Percentiles rank a stretch among this genome's conserved stretches.
Conservation (phyloP, 2,797 vertebrate genomes). For the Sandelia bainsii region DNA sequence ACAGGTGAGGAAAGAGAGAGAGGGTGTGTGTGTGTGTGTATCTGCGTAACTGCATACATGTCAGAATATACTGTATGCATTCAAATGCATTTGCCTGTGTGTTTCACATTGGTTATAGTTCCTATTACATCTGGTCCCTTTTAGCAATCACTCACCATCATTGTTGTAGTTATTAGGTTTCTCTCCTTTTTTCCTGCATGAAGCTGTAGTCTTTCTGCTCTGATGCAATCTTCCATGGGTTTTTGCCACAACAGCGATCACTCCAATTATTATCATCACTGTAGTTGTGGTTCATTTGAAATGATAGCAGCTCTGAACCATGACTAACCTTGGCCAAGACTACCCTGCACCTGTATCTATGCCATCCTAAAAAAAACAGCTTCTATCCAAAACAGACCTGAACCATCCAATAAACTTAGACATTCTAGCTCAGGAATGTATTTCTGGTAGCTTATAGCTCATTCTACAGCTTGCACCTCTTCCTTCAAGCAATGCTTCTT, state of each 20-base stretch:
- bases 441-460: background rate
- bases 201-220: conserved; percentile 48
- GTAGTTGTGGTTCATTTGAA: conserved; percentile 65
- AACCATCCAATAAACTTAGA: conserved; percentile 15
- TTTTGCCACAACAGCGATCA: conserved; percentile 64
- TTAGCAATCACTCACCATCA: conserved; percentile 78
- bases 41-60: conserved; percentile 30
- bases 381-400: conserved; percentile 33
- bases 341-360: conserved; percentile 59
- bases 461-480: conserved; percentile 3
- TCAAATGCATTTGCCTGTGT: conserved; percentile 47
- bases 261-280: conserved; percentile 72
- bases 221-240: conserved; percentile 59
- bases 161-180: conserved; percentile 76
- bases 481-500: background rate
- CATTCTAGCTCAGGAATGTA: conserved; percentile 23
- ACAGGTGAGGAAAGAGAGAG: conserved; percentile 82
- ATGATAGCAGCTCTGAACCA: conserved; percentile 62
- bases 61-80: conserved; percentile 37
- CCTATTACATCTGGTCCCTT: conserved; percentile 77
- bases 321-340: conserved; percentile 60
- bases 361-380: conserved; percentile 29
- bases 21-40: conserved; percentile 16
- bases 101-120: conserved; percentile 78
- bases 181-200: conserved; percentile 42